Conservation (phyloP, 2,113 vertebrate species). For the Oplegnathus fasciatus region DNA sequence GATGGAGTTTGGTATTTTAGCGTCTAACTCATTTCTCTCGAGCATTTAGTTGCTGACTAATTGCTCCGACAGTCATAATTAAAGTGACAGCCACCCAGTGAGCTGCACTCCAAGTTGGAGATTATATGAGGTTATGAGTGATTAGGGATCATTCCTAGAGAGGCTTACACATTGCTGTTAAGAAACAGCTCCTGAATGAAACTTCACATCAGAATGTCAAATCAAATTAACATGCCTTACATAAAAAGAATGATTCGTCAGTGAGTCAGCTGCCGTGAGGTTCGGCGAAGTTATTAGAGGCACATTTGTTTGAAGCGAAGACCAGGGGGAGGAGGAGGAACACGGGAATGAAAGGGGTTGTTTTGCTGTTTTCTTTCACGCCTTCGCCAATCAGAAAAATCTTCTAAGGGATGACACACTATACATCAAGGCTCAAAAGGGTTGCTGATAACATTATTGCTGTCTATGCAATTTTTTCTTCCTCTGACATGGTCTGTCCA, state of each 20-base stretch:
- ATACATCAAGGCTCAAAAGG: conserved; percentile 41
- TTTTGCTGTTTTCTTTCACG: conserved; percentile 31
- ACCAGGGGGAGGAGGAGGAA: conserved; percentile 31
- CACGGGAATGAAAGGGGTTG: conserved; percentile 28
- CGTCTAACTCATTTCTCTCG: conserved; percentile 5
- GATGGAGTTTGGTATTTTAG: conserved; percentile 29
- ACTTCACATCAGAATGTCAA: conserved; percentile 33
- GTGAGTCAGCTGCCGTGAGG: conserved; percentile 38
- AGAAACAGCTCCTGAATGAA: conserved; percentile 13
- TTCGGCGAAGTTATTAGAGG: conserved; percentile 53
- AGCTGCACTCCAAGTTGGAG: conserved; percentile 26
- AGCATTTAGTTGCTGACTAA: conserved; percentile 25
- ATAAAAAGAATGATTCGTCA: conserved; percentile 33
- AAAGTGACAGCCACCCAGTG: conserved; percentile 39
- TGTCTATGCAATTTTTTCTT: not conserved
- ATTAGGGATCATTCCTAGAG: conserved; percentile 28
- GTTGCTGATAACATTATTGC: not conserved
- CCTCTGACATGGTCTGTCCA: not conserved
- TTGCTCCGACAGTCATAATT: conserved; percentile 31
- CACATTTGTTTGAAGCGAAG: conserved; percentile 59
- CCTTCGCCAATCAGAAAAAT: conserved; percentile 33
- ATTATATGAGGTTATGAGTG: conserved; percentile 32
- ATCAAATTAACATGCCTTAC: conserved; percentile 39
- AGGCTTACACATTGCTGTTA: not conserved
- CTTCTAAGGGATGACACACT: conserved; percentile 26